Conservation (phyloP, 2,113 vertebrate species). For the Corvus moneduloides region DNA sequence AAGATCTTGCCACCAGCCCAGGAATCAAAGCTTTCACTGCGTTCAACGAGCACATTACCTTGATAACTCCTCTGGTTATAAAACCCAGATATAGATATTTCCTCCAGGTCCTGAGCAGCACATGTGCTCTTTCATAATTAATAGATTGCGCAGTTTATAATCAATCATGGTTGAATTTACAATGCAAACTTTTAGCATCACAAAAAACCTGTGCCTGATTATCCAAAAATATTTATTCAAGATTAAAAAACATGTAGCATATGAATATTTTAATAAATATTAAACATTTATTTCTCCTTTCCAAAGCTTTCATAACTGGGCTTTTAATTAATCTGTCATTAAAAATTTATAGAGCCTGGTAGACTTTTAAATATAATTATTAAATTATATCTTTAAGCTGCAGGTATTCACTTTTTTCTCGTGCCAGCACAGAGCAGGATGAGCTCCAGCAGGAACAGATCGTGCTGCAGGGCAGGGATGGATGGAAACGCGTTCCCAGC, state of each 20-base stretch:
- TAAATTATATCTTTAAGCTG: background rate
- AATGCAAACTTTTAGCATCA: conserved; percentile 42
- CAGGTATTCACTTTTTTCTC: background rate
- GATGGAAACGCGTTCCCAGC: fast-evolving
- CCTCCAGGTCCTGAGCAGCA: conserved; percentile 34
- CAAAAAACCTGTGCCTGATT: conserved; percentile 16
- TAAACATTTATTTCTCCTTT: conserved; percentile 47
- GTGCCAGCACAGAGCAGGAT: background rate
- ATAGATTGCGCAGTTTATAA: conserved; percentile 1
- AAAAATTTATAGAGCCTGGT: conserved; percentile 50
- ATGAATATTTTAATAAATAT: conserved; percentile 59
- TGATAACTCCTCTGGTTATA: conserved; percentile 30
- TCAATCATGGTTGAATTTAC: background rate
- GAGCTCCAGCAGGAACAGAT: background rate
- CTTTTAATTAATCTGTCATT: conserved; percentile 59
- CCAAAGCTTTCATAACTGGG: background rate
- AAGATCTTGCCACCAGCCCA: conserved; percentile 22
- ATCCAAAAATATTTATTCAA: conserved; percentile 51
- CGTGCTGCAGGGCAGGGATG: background rate
- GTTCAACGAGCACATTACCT: conserved; percentile 53
- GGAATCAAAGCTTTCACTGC: conserved; percentile 56
- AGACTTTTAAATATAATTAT: background rate
- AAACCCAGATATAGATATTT: conserved; percentile 16
- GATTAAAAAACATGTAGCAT: conserved; percentile 21
- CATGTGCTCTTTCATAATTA: conserved; percentile 31